Conservation (phyloP, 2,797 vertebrate species). For the Phrynocephalus vlangalii region DNA sequence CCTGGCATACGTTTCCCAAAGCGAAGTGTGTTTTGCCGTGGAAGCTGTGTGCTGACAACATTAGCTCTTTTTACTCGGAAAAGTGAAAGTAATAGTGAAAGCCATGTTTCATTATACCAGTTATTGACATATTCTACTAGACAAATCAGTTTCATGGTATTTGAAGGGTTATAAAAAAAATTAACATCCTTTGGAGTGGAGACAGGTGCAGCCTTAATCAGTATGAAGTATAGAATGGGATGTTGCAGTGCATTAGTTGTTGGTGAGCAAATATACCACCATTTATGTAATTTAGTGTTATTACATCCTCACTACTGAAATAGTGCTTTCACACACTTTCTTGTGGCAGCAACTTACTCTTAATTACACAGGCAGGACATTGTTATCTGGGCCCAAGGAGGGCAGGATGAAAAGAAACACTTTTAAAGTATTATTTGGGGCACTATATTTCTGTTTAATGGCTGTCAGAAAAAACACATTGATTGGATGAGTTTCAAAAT, state of each 20-base stretch:
- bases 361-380: slow-evolving; percentile 22
- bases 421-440: slow-evolving; percentile 65
- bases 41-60: slow-evolving; percentile 22
- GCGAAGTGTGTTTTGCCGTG: slow-evolving; percentile 10
- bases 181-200: slow-evolving; percentile 61
- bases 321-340: not conserved
- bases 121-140: slow-evolving; percentile 60
- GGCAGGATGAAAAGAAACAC: slow-evolving; percentile 48
- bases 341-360: slow-evolving; percentile 34
- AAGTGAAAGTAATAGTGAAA: not conserved
- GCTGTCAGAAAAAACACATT: slow-evolving; percentile 39
- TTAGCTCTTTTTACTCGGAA: not conserved
- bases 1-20: not conserved
- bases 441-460: slow-evolving; percentile 49
- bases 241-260: slow-evolving; percentile 46
- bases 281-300: slow-evolving; percentile 20
- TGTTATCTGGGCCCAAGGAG: slow-evolving; percentile 54
- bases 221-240: not conserved
- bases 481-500: slow-evolving; percentile 35
- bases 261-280: slow-evolving; percentile 16
- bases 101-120: slow-evolving; percentile 24
- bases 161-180: slow-evolving; percentile 71
- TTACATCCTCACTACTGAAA: slow-evolving; percentile 21
- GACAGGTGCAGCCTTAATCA: slow-evolving; percentile 40
- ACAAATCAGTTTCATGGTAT: slow-evolving; percentile 52